Conservation (phyloP, 1,140 invertebrate genomes). For the Nephila pilipes region DNA sequence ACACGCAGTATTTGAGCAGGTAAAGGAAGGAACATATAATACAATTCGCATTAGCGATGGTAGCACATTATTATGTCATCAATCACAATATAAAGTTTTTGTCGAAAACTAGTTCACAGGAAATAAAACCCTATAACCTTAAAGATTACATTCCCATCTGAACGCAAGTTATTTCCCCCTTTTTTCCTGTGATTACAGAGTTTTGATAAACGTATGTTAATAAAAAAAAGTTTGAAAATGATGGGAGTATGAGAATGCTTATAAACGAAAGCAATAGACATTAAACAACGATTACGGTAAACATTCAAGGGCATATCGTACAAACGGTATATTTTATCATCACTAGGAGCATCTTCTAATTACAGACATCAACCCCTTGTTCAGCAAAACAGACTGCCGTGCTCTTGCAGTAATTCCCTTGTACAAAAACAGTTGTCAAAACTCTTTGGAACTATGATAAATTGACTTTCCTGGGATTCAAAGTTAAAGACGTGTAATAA, state of each 20-base stretch:
- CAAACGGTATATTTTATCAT: not conserved
- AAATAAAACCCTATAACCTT: not conserved
- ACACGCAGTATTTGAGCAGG: not conserved
- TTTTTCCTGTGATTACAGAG: not conserved
- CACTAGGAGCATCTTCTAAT: not conserved
- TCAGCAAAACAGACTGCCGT: not conserved
- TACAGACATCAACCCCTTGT: not conserved
- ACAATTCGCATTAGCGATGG: not conserved
- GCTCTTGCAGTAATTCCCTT: not conserved
- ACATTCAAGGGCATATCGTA: not conserved
- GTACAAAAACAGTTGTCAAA: not conserved
- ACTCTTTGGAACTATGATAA: not conserved
- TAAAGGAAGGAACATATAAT: not conserved
- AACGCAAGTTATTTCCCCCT: not conserved
- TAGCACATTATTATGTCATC: not conserved
- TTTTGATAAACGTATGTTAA: not conserved
- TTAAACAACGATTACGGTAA: not conserved
- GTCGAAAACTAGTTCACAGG: not conserved
- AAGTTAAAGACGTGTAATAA: no score
- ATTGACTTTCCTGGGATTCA: not conserved
- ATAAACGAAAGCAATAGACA: not conserved
- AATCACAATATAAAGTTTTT: not conserved
- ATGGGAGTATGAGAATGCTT: not conserved
- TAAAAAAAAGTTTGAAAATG: not conserved
- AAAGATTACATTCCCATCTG: not conserved